Percentiles rank a stretch among this genome's conserved stretches.
phyloP scores from a whole-genome alignment of 2,888 invertebrate genomes.

The Falcaria lacertinaria region DNA sequence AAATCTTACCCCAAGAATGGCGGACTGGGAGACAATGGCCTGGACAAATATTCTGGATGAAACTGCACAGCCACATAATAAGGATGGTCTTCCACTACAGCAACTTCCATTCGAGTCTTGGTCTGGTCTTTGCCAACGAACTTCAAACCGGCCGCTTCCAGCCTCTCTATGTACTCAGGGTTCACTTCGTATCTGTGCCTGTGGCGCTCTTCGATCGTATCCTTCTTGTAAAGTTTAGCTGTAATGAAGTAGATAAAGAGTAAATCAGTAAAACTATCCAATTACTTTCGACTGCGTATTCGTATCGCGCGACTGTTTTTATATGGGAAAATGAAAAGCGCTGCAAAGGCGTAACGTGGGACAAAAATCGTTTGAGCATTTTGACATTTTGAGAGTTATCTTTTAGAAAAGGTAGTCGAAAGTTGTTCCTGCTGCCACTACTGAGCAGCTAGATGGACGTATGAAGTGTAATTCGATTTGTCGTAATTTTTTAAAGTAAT shows the following conservation, averaged over 20 bases:
- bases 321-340: too few relatives aligned
- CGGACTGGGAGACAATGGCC: conserved; percentile 95
- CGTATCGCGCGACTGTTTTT: too few relatives aligned
- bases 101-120: conserved; percentile 96
- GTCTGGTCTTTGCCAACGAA: conserved; percentile 94
- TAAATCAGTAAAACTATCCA: too few relatives aligned
- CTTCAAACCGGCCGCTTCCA: conserved; percentile 90
- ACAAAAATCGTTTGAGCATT: too few relatives aligned
- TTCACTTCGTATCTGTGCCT: conserved; percentile 99
- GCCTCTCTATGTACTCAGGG: conserved; percentile 87
- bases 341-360: too few relatives aligned
- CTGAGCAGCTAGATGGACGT: too few relatives aligned
- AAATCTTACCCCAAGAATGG: conserved; percentile 89
- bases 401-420: too few relatives aligned
- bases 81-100: conserved; percentile 91
- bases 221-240: conserved; percentile 89
- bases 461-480: too few relatives aligned
- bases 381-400: too few relatives aligned
- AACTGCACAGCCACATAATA: conserved; percentile 98
- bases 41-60: conserved; percentile 97
- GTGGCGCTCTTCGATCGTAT: conserved; percentile 94
- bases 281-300: too few relatives aligned
- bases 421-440: too few relatives aligned
- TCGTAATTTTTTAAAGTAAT: too few relatives aligned
- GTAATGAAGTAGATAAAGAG: conserved; percentile 20